These are phyloP conservation scores for Misgurnus mizolepis DNA, from an alignment of 2,113 vertebrate species.

Conservation along the genomic window DNA sequence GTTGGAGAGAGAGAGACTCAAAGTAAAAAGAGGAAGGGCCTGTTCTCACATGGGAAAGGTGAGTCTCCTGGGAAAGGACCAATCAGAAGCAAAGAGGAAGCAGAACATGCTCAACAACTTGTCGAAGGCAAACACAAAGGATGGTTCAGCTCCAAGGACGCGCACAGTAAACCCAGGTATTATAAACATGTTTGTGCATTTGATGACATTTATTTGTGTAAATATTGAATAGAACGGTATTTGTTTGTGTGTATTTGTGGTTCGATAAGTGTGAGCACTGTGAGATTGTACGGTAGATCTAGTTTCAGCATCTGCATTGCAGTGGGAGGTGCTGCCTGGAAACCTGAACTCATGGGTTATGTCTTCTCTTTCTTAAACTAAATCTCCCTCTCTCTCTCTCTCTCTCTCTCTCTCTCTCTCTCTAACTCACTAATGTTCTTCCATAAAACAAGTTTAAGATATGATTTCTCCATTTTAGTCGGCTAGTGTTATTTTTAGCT, in stretches of 20 bases:
- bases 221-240: not conserved
- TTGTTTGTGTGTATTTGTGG: not conserved
- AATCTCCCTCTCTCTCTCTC: too few species aligned
- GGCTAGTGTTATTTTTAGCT: not conserved
- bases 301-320: constrained; percentile 69
- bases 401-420: not conserved
- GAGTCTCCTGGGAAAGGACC: constrained; percentile 61
- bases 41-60: constrained; percentile 75
- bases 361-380: constrained; percentile 20
- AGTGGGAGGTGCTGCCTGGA: constrained; percentile 58
- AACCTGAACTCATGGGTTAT: constrained; percentile 35
- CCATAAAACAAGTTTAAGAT: not conserved
- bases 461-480: constrained; percentile 35
- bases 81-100: constrained; percentile 64
- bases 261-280: not conserved
- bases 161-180: constrained; percentile 89
- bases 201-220: not conserved
- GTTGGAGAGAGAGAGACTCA: constrained; percentile 63
- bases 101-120: constrained; percentile 54
- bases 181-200: not conserved
- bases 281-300: constrained; percentile 52
- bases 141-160: constrained; percentile 88
- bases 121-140: constrained; percentile 78
- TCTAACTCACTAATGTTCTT: not conserved
- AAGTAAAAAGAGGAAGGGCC: constrained; percentile 73